Percentiles rank a stretch among this genome's conserved stretches.
Evolutionary conservation across 2,797 vertebrate species (phyloP).

Genomic region (Pteropus rufus): DNA sequence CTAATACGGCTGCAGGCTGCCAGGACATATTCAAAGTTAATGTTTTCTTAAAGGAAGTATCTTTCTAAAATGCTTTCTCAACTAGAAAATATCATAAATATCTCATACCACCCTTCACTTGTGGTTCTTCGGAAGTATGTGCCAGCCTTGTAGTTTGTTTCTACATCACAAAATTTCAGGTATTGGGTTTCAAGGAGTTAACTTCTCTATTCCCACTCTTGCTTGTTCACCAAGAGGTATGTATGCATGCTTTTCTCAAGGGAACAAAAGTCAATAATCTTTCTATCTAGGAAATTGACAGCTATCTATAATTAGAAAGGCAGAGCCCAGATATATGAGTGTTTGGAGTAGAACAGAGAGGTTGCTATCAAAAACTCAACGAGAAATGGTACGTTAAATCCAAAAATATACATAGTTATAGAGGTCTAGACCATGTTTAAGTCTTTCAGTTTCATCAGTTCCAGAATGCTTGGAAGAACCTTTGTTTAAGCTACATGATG

Average conservation of each 20-base stretch:
- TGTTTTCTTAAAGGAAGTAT: background rate
- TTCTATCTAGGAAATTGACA: background rate
- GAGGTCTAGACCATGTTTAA: background rate
- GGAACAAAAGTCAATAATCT: conserved; percentile 23
- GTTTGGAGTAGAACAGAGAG: background rate
- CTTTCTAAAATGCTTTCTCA: conserved; percentile 39
- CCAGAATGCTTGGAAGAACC: background rate
- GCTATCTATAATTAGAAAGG: conserved; percentile 10
- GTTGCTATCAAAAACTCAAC: background rate
- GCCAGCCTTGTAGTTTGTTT: background rate
- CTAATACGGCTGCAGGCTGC: background rate
- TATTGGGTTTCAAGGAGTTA: background rate
- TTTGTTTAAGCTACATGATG: conserved; percentile 2
- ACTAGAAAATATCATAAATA: background rate
- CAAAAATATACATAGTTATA: background rate
- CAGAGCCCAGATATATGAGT: background rate
- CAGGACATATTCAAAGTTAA: conserved; percentile 23
- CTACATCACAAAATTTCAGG: background rate
- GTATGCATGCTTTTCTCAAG: conserved; percentile 30
- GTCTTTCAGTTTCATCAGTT: background rate
- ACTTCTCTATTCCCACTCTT: background rate
- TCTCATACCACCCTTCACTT: background rate
- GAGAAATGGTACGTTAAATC: conserved; percentile 10
- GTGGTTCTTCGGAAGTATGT: background rate
- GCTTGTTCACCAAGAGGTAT: conserved; percentile 34